These are phyloP conservation scores for Spondyliosoma cantharus DNA, from an alignment of 2,797 vertebrate genomes.

Conservation along the genomic window DNA sequence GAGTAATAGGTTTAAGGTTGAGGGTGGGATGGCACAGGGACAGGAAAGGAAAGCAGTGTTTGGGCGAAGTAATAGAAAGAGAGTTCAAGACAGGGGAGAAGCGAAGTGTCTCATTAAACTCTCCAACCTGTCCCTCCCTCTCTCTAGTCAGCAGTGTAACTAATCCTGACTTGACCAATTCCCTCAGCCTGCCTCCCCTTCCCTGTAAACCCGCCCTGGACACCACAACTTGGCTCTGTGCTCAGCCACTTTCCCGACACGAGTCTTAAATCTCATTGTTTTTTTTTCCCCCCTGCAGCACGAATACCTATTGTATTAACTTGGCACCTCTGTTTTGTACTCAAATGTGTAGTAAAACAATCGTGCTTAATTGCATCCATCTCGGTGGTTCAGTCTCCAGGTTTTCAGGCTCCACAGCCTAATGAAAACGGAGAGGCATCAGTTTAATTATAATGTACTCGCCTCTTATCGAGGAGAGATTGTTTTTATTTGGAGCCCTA, in stretches of 20 bases:
- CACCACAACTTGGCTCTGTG: constrained; percentile 30
- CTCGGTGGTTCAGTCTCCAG: constrained; percentile 70
- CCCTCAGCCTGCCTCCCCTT: constrained; percentile 23
- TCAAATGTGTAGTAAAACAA: constrained; percentile 73
- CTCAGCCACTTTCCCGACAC: constrained; percentile 48
- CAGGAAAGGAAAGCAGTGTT: constrained; percentile 22
- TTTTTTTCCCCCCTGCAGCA: constrained; percentile 41
- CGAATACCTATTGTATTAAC: constrained; percentile 58
- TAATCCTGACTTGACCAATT: constrained; percentile 69
- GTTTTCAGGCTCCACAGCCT: constrained; percentile 74
- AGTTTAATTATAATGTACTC: constrained; percentile 85
- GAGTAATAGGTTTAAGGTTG: constrained; percentile 43
- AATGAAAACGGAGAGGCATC: constrained; percentile 83
- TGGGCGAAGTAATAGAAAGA: constrained; percentile 48
- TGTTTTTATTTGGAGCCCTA: constrained; percentile 85
- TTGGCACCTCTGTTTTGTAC: constrained; percentile 54
- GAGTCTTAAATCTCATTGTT: constrained; percentile 33
- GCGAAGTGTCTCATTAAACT: constrained; percentile 62
- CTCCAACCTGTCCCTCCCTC: constrained; percentile 50
- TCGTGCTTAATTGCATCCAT: constrained; percentile 76
- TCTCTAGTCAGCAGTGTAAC: constrained; percentile 61
- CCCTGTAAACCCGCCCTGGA: constrained; percentile 32
- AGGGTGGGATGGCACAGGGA: constrained; percentile 28
- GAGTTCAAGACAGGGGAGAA: constrained; percentile 46
- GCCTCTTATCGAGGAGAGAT: constrained; percentile 81